A percentile compares a stretch with the other conserved stretches of the same genome.
phyloP scores from a whole-genome alignment of 2,888 invertebrate genomes.

The Timema podura region DNA sequence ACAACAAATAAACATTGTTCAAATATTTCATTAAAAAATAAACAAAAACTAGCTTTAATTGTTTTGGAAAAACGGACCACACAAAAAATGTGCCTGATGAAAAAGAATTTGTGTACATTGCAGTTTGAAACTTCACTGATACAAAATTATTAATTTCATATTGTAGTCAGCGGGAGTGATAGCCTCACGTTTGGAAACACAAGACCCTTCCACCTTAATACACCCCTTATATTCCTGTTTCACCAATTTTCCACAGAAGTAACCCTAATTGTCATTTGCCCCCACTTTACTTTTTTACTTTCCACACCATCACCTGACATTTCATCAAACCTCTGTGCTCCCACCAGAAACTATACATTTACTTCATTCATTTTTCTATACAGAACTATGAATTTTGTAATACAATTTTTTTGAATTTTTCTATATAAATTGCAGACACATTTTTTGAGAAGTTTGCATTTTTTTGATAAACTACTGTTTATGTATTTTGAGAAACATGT shows the following conservation, averaged over 20 bases:
- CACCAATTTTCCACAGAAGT: not conserved
- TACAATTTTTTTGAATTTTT: slow-evolving; percentile 14
- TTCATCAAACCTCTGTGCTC: not conserved
- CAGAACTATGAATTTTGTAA: slow-evolving; percentile 7
- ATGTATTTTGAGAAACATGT: slow-evolving; percentile 16
- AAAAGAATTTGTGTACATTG: too few species aligned
- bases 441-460: slow-evolving; percentile 23
- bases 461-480: slow-evolving; percentile 17
- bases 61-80: not conserved
- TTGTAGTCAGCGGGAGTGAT: too few species aligned
- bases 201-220: too few species aligned
- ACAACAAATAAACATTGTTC: too few species aligned
- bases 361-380: slow-evolving; percentile 1
- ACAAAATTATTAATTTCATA: not conserved
- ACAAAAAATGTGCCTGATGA: slow-evolving; percentile 15
- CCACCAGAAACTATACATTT: slow-evolving; percentile 10
- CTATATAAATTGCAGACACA: slow-evolving; percentile 15
- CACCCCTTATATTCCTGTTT: too few species aligned
- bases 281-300: not conserved
- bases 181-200: too few species aligned
- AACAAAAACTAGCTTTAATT: too few species aligned
- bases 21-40: too few species aligned
- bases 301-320: not conserved
- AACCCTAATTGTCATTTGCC: not conserved
- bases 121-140: not conserved